Evolutionary conservation across 2,113 vertebrate species (phyloP).

Genomic region (Stomatorhinus ivindoensis): DNA sequence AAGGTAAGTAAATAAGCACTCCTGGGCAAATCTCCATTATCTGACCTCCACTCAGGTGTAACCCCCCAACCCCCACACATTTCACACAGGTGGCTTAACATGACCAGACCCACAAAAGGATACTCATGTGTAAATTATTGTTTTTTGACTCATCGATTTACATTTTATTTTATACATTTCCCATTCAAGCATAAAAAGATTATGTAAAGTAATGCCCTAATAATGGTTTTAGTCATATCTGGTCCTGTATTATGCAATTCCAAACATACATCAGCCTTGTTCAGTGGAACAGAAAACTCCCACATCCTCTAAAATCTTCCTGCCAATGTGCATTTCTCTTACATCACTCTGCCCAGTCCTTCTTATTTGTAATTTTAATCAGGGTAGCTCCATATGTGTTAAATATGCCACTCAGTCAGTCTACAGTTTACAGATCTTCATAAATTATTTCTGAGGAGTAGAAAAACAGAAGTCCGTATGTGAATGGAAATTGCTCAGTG

Average conservation of each 20-base stretch:
- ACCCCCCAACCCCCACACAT: neutral
- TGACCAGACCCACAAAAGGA: neutral
- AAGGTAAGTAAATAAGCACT: neutral
- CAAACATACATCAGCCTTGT: neutral
- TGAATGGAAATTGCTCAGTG: constrained; percentile 18
- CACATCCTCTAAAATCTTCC: neutral
- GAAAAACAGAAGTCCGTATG: neutral
- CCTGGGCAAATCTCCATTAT: constrained; percentile 10
- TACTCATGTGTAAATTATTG: neutral
- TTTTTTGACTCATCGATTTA: neutral
- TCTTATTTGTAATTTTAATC: constrained; percentile 4
- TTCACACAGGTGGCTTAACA: neutral
- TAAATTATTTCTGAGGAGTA: neutral
- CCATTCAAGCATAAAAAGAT: neutral
- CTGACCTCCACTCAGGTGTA: constrained; percentile 1
- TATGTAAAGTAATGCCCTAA: neutral
- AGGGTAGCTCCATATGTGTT: neutral
- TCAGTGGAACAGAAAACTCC: neutral
- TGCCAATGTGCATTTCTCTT: neutral
- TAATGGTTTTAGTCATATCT: neutral
- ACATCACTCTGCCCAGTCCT: neutral
- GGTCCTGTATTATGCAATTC: neutral
- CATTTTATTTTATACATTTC: neutral
- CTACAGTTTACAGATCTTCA: neutral
- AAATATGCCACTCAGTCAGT: neutral